Base-by-base conservation (phyloP, 2,113 vertebrate genomes). In the Phainopepla nitens region DNA sequence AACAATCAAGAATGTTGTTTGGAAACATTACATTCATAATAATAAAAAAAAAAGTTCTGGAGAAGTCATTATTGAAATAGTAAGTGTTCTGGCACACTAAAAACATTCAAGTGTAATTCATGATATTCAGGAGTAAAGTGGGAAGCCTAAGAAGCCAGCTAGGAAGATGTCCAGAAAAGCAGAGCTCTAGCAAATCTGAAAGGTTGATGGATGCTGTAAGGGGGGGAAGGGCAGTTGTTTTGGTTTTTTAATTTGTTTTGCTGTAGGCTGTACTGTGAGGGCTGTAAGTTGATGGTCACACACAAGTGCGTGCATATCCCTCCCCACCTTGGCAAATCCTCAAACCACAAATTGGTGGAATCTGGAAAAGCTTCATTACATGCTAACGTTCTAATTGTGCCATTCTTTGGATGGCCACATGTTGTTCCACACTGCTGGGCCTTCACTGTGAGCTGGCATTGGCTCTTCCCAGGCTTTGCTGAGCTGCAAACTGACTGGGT, bases 61-160 rank as follows among this genome's bases (percentile, higher is more conserved):
- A 96, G 85, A 96, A 95, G 85, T 93, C 94, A 94, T 96, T 96
- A 93, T 92, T 96, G 86, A 95, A 97, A 92, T 94, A 96, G 82
- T 94, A 96, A 93, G 93, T 97, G 60, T 92, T 81, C 65, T 93
- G 94, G 87, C 94, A 60, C 4, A 13, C 66, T 83, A 15, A 65
- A 93, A 92, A 31, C 8, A 1, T 89, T 96, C 85, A 96, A 95
- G 65, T 80, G 76, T 92, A 96, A 96, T 94, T 96, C 94, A 82
- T 87, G 88, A 75, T 90, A 90, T 95, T 87, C 88, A 92, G 88
- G 92, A 96, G 88, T 92, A 84, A 86, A 95, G 76, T 65, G 82
- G 92, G 82, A 92, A 97, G 87, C 50, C 73, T 85, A 53, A 85
- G 93, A 82, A 92, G 68, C 85, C 56, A 87, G 72, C 85, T 93